These are phyloP conservation scores for Microcebus jonahi DNA, from an alignment of 2,113 vertebrate species.

Conservation along the genomic window DNA sequence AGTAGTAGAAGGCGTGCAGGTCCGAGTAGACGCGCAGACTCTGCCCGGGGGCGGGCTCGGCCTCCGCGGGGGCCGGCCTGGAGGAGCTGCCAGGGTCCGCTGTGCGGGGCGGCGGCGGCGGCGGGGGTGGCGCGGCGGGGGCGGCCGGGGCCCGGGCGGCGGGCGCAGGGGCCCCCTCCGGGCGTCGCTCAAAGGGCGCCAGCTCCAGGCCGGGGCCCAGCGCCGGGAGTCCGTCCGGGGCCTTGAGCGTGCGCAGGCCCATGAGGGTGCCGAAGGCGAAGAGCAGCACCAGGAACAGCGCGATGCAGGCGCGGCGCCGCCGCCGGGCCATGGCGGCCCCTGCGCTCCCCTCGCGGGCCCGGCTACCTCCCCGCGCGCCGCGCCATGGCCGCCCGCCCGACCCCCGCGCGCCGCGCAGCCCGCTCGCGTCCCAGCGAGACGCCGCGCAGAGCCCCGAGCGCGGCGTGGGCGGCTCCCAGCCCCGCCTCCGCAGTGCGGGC, in stretches of 20 bases:
- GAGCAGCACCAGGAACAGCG: slow-evolving; percentile 92
- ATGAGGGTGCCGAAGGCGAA: slow-evolving; percentile 94
- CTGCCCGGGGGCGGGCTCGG: slow-evolving; percentile 70
- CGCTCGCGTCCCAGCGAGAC: slow-evolving; percentile 63
- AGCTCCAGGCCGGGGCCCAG: slow-evolving; percentile 88
- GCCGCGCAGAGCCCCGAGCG: background rate
- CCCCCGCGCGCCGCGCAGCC: background rate
- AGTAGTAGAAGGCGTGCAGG: slow-evolving; percentile 94
- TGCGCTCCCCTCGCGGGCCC: slow-evolving; percentile 39
- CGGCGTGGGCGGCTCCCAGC: slow-evolving; percentile 65
- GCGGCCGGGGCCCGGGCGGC: slow-evolving; percentile 79
- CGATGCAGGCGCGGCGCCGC: slow-evolving; percentile 90
- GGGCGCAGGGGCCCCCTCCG: slow-evolving; percentile 63
- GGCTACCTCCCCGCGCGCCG: slow-evolving; percentile 5
- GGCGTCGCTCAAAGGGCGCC: slow-evolving; percentile 73
- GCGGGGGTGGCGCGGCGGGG: slow-evolving; percentile 87
- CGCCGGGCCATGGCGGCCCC: slow-evolving; percentile 88
- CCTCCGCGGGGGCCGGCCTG: slow-evolving; percentile 77
- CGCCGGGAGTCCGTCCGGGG: slow-evolving; percentile 90
- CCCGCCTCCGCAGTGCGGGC: slow-evolving; percentile 72
- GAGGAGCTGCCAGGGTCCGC: slow-evolving; percentile 71
- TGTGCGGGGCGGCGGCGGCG: slow-evolving; percentile 66
- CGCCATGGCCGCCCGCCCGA: slow-evolving; percentile 60
- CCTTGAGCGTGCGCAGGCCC: slow-evolving; percentile 92
- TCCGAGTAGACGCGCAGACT: slow-evolving; percentile 90